These are phyloP conservation scores for Callinectes sapidus DNA, from an alignment of 2,888 invertebrate species.

Conservation along the genomic window DNA sequence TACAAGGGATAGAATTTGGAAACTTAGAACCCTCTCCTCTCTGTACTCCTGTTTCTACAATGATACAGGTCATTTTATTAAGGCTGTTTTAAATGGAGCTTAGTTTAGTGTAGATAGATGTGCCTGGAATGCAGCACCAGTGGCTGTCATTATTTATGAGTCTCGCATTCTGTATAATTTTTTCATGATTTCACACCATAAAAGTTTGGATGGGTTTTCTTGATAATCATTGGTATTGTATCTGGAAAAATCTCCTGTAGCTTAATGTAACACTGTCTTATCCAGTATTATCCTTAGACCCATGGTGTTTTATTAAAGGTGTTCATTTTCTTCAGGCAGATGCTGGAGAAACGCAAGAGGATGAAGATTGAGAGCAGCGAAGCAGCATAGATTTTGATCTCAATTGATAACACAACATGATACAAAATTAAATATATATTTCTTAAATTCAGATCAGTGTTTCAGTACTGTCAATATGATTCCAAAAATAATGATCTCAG, in stretches of 20 bases:
- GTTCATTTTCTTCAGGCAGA: not conserved
- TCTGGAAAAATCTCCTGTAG: not conserved
- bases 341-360: not conserved
- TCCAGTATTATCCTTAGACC: not conserved
- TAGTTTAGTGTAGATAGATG: no score
- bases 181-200: not conserved
- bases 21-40: no score
- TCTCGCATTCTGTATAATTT: not conserved
- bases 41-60: no score
- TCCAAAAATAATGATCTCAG: not conserved
- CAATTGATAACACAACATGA: not conserved
- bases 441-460: not conserved
- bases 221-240: not conserved
- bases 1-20: no score
- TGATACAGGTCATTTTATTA: no score
- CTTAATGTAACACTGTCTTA: no score
- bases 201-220: not conserved
- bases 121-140: no score
- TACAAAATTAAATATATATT: not conserved
- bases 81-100: no score
- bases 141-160: no score
- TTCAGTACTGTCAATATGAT: not conserved
- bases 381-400: not conserved
- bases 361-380: slow-evolving; percentile 26
- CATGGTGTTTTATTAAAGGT: not conserved